Conservation (phyloP, 2,797 vertebrate genomes). For the Pagetopsis macropterus region DNA sequence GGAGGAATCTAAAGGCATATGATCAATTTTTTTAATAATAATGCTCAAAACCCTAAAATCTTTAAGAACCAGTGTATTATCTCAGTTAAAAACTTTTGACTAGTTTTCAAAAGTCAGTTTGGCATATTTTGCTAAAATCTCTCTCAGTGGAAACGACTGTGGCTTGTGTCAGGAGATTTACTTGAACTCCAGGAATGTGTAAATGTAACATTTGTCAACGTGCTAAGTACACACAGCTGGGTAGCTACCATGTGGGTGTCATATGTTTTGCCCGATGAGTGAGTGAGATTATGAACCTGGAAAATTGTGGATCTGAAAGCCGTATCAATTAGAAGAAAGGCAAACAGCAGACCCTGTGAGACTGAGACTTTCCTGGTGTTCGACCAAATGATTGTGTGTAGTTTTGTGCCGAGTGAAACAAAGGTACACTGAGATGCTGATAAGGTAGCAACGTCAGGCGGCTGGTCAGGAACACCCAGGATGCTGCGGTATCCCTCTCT, state of each 20-base stretch:
- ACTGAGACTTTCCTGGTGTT: conserved; percentile 23
- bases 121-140: conserved; percentile 28
- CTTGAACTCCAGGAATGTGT: conserved; percentile 35
- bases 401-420: conserved; percentile 26
- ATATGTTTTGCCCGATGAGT: conserved; percentile 30
- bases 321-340: conserved; percentile 1
- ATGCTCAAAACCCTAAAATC: not conserved
- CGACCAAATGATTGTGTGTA: conserved; percentile 17
- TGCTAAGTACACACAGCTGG: conserved; percentile 23
- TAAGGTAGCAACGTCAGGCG: conserved; percentile 44
- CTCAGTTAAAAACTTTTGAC: not conserved
- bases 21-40: not conserved
- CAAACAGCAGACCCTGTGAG: conserved; percentile 19
- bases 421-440: conserved; percentile 34
- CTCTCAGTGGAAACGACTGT: conserved; percentile 30
- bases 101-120: conserved; percentile 10
- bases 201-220: conserved; percentile 19
- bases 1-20: not conserved
- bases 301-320: conserved; percentile 5
- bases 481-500: conserved; percentile 49
- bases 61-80: not conserved
- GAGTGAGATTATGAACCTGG: conserved; percentile 32
- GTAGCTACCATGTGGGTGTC: conserved; percentile 22
- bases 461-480: conserved; percentile 69
- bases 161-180: conserved; percentile 18